Evolutionary conservation across 2,888 invertebrate genomes (phyloP).

Genomic region (Watsonalla binaria): DNA sequence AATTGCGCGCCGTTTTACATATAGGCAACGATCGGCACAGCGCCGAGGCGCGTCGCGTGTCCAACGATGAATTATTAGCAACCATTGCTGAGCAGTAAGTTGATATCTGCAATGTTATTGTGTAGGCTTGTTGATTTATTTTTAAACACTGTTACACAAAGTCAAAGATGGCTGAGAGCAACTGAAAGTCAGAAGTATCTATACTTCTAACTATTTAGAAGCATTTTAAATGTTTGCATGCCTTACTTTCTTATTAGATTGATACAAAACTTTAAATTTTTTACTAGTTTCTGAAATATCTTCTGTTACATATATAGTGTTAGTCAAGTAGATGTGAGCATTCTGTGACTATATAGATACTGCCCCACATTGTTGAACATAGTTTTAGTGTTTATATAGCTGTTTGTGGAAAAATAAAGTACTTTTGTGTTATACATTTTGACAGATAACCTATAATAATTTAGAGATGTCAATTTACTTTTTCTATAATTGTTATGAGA

Average conservation of each 20-base stretch:
- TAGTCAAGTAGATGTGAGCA: slow-evolving; percentile 30
- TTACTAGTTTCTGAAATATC: slow-evolving; percentile 15
- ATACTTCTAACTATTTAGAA: slow-evolving; percentile 17
- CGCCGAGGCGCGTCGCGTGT: slow-evolving; percentile 93
- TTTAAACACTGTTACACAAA: slow-evolving; percentile 55
- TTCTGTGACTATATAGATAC: slow-evolving; percentile 6
- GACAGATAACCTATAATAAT: slow-evolving; percentile 54
- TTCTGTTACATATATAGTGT: slow-evolving; percentile 20
- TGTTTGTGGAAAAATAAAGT: slow-evolving; percentile 9
- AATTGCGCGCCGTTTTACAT: slow-evolving; percentile 88
- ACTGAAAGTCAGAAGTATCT: slow-evolving; percentile 33
- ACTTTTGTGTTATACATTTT: slow-evolving; percentile 24
- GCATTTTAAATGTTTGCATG: slow-evolving; percentile 15
- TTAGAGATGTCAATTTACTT: slow-evolving; percentile 33
- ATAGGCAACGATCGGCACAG: slow-evolving; percentile 94
- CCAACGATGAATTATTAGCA: slow-evolving; percentile 93
- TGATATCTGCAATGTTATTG: slow-evolving; percentile 32
- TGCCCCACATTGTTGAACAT: slow-evolving; percentile 16
- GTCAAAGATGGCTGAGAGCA: slow-evolving; percentile 67
- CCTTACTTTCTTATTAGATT: slow-evolving; percentile 26
- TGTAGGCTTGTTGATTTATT: slow-evolving; percentile 53
- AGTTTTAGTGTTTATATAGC: slow-evolving; percentile 4
- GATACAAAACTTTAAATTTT: slow-evolving; percentile 23
- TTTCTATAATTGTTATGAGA: slow-evolving; percentile 10
- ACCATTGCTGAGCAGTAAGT: slow-evolving; percentile 94